Evolutionary conservation across 2,888 invertebrate species (phyloP).

Genomic region (Perizoma flavofasciatum): DNA sequence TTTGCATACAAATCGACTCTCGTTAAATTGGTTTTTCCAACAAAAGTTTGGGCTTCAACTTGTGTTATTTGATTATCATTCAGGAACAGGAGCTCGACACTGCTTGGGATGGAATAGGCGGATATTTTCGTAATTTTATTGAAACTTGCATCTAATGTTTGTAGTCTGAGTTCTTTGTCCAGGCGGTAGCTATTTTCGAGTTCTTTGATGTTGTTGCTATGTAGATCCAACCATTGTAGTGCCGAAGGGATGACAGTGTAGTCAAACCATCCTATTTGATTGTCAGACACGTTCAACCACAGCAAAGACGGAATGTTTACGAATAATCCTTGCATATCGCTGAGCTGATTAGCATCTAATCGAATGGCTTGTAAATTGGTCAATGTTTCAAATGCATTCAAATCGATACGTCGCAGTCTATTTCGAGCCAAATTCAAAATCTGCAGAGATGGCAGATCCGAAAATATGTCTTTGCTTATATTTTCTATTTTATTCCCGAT

Average conservation of each 20-base stretch:
- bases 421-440: conserved; percentile 95
- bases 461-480: conserved; percentile 91
- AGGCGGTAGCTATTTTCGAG: conserved; percentile 89
- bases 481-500: conserved; percentile 94
- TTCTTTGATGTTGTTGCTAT: conserved; percentile 92
- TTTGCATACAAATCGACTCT: conserved; percentile 96
- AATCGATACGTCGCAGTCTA: conserved; percentile 89
- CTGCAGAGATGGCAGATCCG: conserved; percentile 91
- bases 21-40: conserved; percentile 94
- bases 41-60: conserved; percentile 95
- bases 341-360: conserved; percentile 92
- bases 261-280: conserved; percentile 94
- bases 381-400: conserved; percentile 91
- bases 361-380: conserved; percentile 93
- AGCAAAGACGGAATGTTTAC: conserved; percentile 91
- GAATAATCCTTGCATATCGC: conserved; percentile 92
- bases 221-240: conserved; percentile 94
- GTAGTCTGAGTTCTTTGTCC: conserved; percentile 88
- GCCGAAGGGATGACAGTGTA: conserved; percentile 92
- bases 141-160: conserved; percentile 95
- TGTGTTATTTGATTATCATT: conserved; percentile 94
- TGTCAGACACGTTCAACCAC: conserved; percentile 96
- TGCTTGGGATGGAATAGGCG: conserved; percentile 91
- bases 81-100: conserved; percentile 92
- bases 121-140: conserved; percentile 92